Base-by-base conservation (phyloP, 2,888 invertebrate genomes). In the Amblyjoppa fuscipennis region DNA sequence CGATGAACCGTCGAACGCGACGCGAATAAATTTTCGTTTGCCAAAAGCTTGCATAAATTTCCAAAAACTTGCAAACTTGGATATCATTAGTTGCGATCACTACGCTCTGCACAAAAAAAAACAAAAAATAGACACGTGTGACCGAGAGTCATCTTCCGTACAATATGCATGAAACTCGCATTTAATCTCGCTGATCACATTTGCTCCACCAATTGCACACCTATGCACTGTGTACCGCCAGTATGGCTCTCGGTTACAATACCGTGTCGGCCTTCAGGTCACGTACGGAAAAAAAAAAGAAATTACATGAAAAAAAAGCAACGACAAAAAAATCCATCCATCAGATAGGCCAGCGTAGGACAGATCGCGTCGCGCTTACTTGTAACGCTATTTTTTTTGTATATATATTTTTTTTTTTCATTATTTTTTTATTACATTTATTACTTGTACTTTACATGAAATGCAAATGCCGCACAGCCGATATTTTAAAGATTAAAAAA, bases 61-160 rank as follows among this genome's bases (percentile, higher is more conserved):
- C 2, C 45, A 49, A 3, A 49, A 49, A 4, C 45, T 49, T 49
- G 45, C 0, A 51, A 20, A 77, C 53, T 69, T 59, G 68, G 68
- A 69, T 77, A 64, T 64, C 13, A 56, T 64, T 77, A 70, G 51
- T n/a, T 80, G 73, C 69, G 87, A 90, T 90, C 91, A 83, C 89
- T 92, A 87, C 90, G 89, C 91, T 93, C 90, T 92, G 91, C 90
- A 91, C 88, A 89, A 85, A 61, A 88, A 85, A 51, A 64, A 79
- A 71, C 80, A 53, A 71, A 69, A 53, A 75, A 25, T 11, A 66
- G 51, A 84, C 81, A 88, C 79, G 85, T 87, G 88, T 91, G 91
- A 90, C 91, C 90, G 91, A 92, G 90, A 89, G 91, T 91, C 89
- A 90, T 90, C 83, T 84, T 83, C 87, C 86, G 90, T 91, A 90